A percentile compares a stretch with the other conserved stretches of the same genome.
These are phyloP conservation scores for Xylocopa sonorina DNA, from an alignment of 1,140 invertebrate species.

Conservation along the genomic window DNA sequence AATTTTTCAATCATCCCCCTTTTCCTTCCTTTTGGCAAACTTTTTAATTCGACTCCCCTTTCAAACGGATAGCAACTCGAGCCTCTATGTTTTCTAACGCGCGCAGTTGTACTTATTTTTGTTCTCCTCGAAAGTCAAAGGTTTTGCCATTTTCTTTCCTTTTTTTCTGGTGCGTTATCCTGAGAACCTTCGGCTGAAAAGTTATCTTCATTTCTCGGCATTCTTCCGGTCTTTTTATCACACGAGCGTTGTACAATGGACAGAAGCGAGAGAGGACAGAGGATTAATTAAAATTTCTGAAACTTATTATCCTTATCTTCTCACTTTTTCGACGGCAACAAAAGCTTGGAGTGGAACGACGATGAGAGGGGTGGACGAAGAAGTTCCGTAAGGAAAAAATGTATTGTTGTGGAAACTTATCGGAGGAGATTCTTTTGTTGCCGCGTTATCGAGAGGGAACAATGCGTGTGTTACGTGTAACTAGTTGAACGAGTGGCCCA, in stretches of 20 bases:
- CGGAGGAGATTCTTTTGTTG: neutral
- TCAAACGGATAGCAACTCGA: too few relatives aligned
- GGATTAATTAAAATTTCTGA: slow-evolving; percentile 44
- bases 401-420: neutral
- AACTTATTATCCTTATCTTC: slow-evolving; percentile 38
- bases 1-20: neutral
- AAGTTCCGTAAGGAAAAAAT: neutral
- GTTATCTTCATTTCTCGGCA: neutral
- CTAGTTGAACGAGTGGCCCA: neutral
- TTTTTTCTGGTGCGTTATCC: too few relatives aligned
- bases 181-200: neutral
- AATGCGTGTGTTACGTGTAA: neutral
- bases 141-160: too few relatives aligned
- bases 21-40: too few relatives aligned
- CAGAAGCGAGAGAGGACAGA: too few relatives aligned
- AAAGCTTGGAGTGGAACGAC: neutral
- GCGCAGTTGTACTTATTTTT: too few relatives aligned
- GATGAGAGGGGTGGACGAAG: neutral
- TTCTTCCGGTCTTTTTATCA: neutral
- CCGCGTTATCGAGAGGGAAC: neutral
- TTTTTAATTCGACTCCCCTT: too few relatives aligned
- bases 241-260: neutral
- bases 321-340: slow-evolving; percentile 1
- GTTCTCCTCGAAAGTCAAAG: too few relatives aligned
- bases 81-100: too few relatives aligned